phyloP scores from a whole-genome alignment of 2,113 vertebrate species.

The Ctenodactylus gundi region DNA sequence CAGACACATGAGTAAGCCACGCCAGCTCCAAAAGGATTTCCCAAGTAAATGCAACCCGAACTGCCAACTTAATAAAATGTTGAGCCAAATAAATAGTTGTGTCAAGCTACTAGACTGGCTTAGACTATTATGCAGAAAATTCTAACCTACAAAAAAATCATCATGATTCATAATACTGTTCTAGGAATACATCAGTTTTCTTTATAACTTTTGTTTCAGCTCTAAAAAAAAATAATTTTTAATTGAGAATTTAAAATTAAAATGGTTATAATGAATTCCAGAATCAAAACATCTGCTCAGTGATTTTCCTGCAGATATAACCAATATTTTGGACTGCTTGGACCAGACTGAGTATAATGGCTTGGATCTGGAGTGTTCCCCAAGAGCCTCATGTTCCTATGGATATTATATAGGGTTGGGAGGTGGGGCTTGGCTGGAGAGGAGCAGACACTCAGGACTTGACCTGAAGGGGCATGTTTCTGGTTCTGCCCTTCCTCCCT shows the following conservation, averaged over 20 bases:
- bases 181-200: not conserved
- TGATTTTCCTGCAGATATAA: not conserved
- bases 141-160: not conserved
- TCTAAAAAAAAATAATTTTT: constrained; percentile 47
- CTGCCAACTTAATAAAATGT: not conserved
- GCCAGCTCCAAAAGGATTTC: not conserved
- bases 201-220: constrained; percentile 23
- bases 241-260: not conserved
- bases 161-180: not conserved
- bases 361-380: too few relatives aligned
- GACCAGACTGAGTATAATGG: too few relatives aligned
- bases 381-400: too few relatives aligned
- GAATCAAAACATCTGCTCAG: constrained; percentile 23
- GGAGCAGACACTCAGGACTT: too few relatives aligned
- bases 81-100: not conserved
- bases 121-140: not conserved
- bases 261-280: constrained; percentile 5
- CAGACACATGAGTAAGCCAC: not conserved
- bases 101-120: not conserved
- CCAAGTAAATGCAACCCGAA: not conserved
- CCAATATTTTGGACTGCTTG: not conserved
- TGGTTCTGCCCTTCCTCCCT: too few relatives aligned
- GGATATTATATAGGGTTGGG: too few relatives aligned
- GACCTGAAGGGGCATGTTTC: too few relatives aligned
- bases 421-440: too few relatives aligned